Conservation (phyloP, 2,113 vertebrate genomes). For the Oncorhynchus mykiss region DNA sequence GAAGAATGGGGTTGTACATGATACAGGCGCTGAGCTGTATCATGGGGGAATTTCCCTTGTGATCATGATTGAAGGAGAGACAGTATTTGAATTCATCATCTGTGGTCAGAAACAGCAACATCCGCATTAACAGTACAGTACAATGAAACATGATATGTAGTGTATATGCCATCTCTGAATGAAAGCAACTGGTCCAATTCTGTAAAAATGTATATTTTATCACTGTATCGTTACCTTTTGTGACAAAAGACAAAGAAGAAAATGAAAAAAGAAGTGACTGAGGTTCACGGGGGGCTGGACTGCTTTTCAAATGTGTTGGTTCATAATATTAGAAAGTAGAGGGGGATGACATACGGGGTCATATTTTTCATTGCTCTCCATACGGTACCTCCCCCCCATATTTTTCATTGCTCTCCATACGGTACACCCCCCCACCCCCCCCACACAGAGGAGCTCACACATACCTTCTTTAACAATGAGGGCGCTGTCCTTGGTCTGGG, state of each 20-base stretch:
- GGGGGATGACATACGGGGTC: background rate
- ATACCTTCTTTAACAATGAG: conserved; percentile 93
- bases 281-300: background rate
- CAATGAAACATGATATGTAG: no score
- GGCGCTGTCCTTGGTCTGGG: conserved; percentile 89
- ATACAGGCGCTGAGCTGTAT: conserved; percentile 66
- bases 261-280: background rate
- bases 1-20: conserved; percentile 68
- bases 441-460: conserved; percentile 14
- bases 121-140: background rate
- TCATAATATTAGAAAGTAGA: no score
- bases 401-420: background rate
- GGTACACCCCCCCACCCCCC: background rate
- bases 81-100: conserved; percentile 56
- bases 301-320: background rate
- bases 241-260: background rate
- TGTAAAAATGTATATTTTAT: background rate
- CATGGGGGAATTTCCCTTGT: conserved; percentile 70
- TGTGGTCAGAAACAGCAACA: conserved; percentile 31
- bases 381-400: background rate
- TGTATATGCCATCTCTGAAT: no score
- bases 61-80: conserved; percentile 62
- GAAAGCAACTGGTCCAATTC: no score
- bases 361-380: background rate
- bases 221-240: background rate